A percentile compares a stretch with the other conserved stretches of the same genome.
Evolutionary conservation across 2,797 vertebrate genomes (phyloP).

Genomic region (Enteromius thamalakanensis): DNA sequence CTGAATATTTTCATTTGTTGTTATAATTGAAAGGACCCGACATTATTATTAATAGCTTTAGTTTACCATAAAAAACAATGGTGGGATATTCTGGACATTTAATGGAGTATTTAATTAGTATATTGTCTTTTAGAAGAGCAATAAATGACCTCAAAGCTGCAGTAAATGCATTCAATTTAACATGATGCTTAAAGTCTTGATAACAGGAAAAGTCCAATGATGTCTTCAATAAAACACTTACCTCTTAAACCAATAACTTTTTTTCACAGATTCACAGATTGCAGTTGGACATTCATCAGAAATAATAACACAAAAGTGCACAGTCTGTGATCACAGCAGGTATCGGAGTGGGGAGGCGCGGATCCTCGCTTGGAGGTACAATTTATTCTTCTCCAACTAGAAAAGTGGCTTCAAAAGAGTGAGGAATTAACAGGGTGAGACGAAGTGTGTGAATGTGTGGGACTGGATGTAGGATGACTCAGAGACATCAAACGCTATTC

Average conservation of each 20-base stretch:
- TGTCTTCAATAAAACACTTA: constrained; percentile 1
- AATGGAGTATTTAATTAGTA: too few relatives aligned
- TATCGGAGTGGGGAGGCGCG: constrained; percentile 61
- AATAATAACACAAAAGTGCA: constrained; percentile 79
- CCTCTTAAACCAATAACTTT: constrained; percentile 11
- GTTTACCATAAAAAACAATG: not conserved
- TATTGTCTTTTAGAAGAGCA: not conserved
- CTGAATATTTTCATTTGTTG: not conserved
- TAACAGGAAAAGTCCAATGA: not conserved
- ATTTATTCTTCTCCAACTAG: constrained; percentile 77
- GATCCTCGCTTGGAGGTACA: constrained; percentile 74
- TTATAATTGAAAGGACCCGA: not conserved
- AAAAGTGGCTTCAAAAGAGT: constrained; percentile 79
- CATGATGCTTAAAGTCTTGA: not conserved
- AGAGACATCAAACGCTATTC: constrained; percentile 66
- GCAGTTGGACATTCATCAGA: constrained; percentile 72
- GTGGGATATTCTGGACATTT: not conserved
- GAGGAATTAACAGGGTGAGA: constrained; percentile 70
- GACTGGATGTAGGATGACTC: constrained; percentile 56
- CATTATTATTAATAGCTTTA: not conserved
- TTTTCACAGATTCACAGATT: constrained; percentile 52
- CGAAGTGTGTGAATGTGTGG: constrained; percentile 57
- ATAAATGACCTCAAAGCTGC: not conserved
- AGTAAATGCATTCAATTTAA: not conserved
- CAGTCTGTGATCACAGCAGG: constrained; percentile 81